Evolutionary conservation across 2,888 invertebrate species (phyloP).

Genomic region (Orthosia gothica): DNA sequence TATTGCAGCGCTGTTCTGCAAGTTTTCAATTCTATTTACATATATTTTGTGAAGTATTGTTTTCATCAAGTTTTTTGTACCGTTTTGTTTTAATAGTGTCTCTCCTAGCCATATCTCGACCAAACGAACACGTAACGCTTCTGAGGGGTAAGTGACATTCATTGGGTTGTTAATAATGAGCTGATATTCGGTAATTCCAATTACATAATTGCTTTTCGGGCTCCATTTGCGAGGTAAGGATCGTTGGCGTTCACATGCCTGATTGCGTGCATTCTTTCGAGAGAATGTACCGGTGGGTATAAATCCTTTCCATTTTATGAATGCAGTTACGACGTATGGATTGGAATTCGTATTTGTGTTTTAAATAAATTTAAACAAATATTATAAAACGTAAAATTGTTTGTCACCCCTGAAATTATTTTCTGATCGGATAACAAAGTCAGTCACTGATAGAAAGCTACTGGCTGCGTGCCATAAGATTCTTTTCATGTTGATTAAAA

Average conservation of each 20-base stretch:
- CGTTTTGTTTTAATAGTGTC: not conserved
- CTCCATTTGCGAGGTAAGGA: conserved; percentile 35
- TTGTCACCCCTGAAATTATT: no score
- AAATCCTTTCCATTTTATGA: conserved; percentile 1
- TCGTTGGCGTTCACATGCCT: conserved; percentile 27
- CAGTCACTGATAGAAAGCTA: no score
- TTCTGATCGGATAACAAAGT: no score
- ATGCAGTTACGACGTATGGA: not conserved
- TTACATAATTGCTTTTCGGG: conserved; percentile 49
- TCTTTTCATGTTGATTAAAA: no score
- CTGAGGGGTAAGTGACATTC: conserved; percentile 24
- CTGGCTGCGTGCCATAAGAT: no score
- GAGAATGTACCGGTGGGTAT: not conserved
- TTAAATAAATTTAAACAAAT: no score
- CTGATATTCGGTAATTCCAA: conserved; percentile 52
- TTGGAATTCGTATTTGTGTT: not conserved
- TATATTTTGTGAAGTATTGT: no score
- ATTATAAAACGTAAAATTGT: no score
- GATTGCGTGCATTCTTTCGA: conserved; percentile 29
- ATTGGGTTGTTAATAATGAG: conserved; percentile 45
- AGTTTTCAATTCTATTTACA: no score
- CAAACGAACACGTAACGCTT: not conserved
- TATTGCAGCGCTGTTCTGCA: no score
- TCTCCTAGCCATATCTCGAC: not conserved
- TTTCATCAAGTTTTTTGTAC: no score